phyloP scores from a whole-genome alignment of 2,113 vertebrate species.

The Blennius ocellaris region DNA sequence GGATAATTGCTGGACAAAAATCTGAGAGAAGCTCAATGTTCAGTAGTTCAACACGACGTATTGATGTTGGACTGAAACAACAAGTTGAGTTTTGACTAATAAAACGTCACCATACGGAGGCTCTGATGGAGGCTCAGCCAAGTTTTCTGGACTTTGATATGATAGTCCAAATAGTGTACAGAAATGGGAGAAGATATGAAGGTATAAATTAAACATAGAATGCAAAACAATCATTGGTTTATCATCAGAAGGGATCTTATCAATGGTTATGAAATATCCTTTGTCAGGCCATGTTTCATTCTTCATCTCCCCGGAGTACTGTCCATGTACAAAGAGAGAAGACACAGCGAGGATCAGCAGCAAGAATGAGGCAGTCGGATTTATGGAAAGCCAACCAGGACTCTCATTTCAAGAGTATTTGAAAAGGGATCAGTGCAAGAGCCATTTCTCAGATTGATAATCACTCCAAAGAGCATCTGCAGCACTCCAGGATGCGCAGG shows the following conservation, averaged over 20 bases:
- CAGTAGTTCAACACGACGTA: neutral
- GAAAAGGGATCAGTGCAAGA: constrained; percentile 55
- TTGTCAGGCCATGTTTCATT: neutral
- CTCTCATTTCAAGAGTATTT: constrained; percentile 64
- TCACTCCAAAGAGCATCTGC: constrained; percentile 40
- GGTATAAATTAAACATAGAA: neutral
- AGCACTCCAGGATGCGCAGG: constrained; percentile 39
- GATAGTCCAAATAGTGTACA: neutral
- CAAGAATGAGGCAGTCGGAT: constrained; percentile 44
- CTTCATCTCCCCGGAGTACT: neutral
- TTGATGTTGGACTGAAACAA: neutral
- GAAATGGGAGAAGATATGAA: neutral
- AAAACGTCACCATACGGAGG: neutral
- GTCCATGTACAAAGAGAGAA: constrained; percentile 15
- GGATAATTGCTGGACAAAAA: neutral
- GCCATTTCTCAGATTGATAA: constrained; percentile 60
- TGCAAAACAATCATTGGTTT: neutral
- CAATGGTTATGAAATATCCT: neutral
- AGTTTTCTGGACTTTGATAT: neutral
- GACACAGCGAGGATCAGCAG: constrained; percentile 13
- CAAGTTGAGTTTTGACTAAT: neutral
- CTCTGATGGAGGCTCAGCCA: neutral
- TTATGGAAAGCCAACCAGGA: constrained; percentile 53
- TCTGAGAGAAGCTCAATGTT: neutral
- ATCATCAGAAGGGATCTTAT: neutral